Base-by-base conservation (phyloP, 2,797 vertebrate species). In the Gastrophryne carolinensis region DNA sequence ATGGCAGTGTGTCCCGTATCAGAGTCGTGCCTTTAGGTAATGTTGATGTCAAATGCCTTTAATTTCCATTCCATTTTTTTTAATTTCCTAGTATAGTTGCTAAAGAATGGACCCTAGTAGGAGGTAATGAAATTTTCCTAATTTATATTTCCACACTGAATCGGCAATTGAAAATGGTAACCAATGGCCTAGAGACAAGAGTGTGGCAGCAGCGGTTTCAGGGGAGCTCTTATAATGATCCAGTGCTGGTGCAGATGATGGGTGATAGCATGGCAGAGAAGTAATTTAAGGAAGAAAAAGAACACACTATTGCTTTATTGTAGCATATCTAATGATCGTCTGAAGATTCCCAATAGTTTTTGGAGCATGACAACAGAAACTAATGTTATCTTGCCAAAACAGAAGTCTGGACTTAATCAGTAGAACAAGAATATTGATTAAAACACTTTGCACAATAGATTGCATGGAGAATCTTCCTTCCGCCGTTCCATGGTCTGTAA, bases 251-350 rank as follows among this genome's bases (percentile, higher is more conserved):
- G 79, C 89, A 89, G 90, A 90, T 58, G 67, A 79, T 84, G 86
- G 87, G 83, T 79, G 89, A 87, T 87, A 87, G 89, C 89, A 86
- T 89, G 87, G 86, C 86, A 87, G 91, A 91, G 89, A 89, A 91
- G 86, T 88, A 87, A 90, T 92, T 91, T 91, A 86, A 87, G 87
- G 82, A 87, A 87, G 88, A 89, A 87, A 86, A 84, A 84, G 84
- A 89, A 85, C 72, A 81, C 85, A 86, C 88, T 84, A 85, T 87
- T 86, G 86, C 87, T 87, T 91, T 90, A 90, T 88, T 91, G 86
- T 89, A 92, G 92, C 87, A 91, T 95, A 95, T 94, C 90, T 93
- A 95, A 93, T 92, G 92, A 95, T 96, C 91, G 89, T 83, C 85
- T 88, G 87, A 90, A 93, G 92, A 92, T 92, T 86, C 87, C 89